Evolutionary conservation across 2,797 vertebrate genomes (phyloP).

Genomic region (Uromys caudimaculatus): DNA sequence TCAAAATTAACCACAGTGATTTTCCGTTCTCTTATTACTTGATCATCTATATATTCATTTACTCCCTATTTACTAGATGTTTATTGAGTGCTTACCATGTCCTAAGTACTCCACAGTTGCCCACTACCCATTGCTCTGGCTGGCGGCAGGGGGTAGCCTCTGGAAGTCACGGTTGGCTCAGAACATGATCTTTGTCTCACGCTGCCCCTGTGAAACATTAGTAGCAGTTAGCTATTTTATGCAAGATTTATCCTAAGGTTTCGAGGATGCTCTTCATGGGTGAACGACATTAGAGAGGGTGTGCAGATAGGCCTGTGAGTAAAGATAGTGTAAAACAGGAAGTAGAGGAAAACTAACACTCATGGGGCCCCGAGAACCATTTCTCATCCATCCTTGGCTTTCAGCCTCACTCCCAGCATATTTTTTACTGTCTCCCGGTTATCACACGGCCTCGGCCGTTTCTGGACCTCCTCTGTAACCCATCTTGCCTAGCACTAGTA

Average conservation of each 20-base stretch:
- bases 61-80: not conserved
- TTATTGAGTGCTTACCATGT: not conserved
- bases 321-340: not conserved
- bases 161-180: not conserved
- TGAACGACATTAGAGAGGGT: not conserved
- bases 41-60: slow-evolving; percentile 13
- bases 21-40: not conserved
- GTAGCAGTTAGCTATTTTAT: not conserved
- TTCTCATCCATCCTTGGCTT: not conserved
- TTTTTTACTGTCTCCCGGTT: not conserved
- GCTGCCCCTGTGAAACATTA: not conserved
- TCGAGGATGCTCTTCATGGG: not conserved
- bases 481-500: not conserved
- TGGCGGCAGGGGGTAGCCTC: not conserved
- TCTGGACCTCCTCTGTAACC: not conserved
- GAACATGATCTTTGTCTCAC: not conserved
- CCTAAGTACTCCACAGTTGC: not conserved
- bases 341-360: not conserved
- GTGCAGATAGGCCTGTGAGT: not conserved
- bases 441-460: not conserved
- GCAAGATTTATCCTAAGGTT: slow-evolving; percentile 41
- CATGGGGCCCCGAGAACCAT: not conserved
- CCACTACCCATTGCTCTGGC: not conserved
- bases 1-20: not conserved
- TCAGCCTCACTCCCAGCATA: not conserved